Conservation (phyloP, 1,140 invertebrate species). For the Metaphire vulgaris region DNA sequence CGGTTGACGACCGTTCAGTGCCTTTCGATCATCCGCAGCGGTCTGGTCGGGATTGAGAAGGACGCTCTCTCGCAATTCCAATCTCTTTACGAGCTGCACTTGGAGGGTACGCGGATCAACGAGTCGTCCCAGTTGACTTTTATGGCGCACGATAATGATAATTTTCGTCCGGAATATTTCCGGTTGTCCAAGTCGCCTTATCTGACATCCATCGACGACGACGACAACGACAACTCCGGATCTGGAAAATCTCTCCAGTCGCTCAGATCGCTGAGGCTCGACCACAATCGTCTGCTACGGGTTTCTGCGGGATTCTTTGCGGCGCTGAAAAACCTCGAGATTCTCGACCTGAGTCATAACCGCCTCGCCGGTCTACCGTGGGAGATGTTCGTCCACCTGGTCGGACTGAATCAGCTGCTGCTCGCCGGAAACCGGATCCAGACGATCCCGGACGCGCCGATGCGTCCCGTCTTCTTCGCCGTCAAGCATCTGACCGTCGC, state of each 20-base stretch:
- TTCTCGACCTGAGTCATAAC: conserved; percentile 23
- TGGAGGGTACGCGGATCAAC: conserved; percentile 5
- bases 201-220: not conserved
- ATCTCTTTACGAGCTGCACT: conserved; percentile 14
- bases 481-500: conserved; percentile 20
- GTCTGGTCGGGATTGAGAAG: not conserved
- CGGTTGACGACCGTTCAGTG: conserved; percentile 19
- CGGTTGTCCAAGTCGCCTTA: conserved; percentile 5
- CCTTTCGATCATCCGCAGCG: conserved; percentile 14
- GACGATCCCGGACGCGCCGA: conserved; percentile 13
- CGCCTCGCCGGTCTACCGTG: conserved; percentile 6
- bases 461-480: conserved; percentile 21
- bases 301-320: not conserved
- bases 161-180: conserved; percentile 10
- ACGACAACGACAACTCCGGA: not conserved
- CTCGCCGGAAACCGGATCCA: conserved; percentile 25
- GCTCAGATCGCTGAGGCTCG: conserved; percentile 9
- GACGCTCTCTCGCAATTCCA: conserved; percentile 19
- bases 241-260: conserved; percentile 3
- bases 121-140: conserved; percentile 10
- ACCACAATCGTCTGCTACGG: not conserved
- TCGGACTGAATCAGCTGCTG: conserved; percentile 17
- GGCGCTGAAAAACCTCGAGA: not conserved
- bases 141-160: not conserved
- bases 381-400: conserved; percentile 8